A percentile compares a stretch with the other conserved stretches of the same genome.
phyloP scores from a whole-genome alignment of 2,888 invertebrate species.

The Celastrina argiolus region DNA sequence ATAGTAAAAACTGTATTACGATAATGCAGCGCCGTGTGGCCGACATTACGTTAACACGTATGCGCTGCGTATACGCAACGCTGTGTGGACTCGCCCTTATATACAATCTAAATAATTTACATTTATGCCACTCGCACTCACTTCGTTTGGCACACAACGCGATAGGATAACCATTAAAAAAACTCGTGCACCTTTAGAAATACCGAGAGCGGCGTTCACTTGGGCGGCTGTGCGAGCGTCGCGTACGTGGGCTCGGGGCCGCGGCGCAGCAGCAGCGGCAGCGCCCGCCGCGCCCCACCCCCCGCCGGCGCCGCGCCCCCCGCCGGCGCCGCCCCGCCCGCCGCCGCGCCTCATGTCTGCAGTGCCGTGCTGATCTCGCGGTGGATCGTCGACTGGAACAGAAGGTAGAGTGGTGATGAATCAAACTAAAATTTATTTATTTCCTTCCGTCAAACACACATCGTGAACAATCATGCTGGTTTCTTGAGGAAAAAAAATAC shows the following conservation, averaged over 20 bases:
- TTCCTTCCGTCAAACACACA: no score
- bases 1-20: no score
- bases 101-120: neutral
- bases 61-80: no score
- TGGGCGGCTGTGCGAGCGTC: constrained; percentile 34
- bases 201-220: constrained; percentile 55
- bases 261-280: constrained; percentile 39
- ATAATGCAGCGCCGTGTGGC: no score
- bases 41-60: no score
- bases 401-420: neutral
- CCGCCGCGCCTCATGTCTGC: constrained; percentile 80
- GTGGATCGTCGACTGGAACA: constrained; percentile 82
- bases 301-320: neutral
- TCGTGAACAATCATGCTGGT: no score
- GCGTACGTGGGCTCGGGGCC: constrained; percentile 33
- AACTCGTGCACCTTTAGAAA: constrained; percentile 71
- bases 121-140: neutral
- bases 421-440: no score
- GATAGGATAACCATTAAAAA: constrained; percentile 40
- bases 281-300: constrained; percentile 24
- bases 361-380: constrained; percentile 89
- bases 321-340: constrained; percentile 2
- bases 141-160: constrained; percentile 4
- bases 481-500: no score
- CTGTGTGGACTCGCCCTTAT: neutral